These are phyloP conservation scores for Ploceus nigricollis DNA, from an alignment of 2,113 vertebrate genomes.

Conservation along the genomic window DNA sequence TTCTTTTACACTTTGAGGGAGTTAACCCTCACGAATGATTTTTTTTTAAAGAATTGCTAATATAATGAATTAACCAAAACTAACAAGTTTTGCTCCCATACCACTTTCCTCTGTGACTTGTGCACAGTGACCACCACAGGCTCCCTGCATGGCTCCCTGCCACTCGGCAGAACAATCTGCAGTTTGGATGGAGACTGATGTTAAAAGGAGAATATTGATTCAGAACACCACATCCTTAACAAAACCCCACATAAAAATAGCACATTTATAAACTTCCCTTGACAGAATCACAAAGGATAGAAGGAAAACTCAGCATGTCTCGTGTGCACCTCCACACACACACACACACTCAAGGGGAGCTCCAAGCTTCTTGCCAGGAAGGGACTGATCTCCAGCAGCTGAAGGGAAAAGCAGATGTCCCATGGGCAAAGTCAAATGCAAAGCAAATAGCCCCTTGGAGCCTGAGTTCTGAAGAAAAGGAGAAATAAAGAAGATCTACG, in stretches of 20 bases:
- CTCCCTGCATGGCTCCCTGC: neutral
- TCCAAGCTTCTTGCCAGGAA: neutral
- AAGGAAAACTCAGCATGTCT: neutral
- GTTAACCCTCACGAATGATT: accelerated
- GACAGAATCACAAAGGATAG: neutral
- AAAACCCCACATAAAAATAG: neutral
- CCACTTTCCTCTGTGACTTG: neutral
- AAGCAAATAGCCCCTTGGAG: constrained; percentile 33
- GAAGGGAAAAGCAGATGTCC: neutral
- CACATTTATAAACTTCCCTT: neutral
- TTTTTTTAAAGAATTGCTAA: neutral
- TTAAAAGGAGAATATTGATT: neutral
- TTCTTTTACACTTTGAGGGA: neutral
- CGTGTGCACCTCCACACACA: accelerated
- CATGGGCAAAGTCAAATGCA: neutral
- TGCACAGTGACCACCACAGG: neutral
- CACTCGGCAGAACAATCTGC: neutral
- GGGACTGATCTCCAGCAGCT: neutral
- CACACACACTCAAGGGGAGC: neutral
- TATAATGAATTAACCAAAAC: neutral
- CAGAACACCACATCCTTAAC: neutral
- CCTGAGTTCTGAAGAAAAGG: neutral
- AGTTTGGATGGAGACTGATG: neutral
- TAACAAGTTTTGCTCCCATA: neutral
- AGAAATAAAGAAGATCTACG: neutral